These are phyloP conservation scores for Adelognathus sp. DNA, from an alignment of 2,888 invertebrate genomes.

Conservation along the genomic window DNA sequence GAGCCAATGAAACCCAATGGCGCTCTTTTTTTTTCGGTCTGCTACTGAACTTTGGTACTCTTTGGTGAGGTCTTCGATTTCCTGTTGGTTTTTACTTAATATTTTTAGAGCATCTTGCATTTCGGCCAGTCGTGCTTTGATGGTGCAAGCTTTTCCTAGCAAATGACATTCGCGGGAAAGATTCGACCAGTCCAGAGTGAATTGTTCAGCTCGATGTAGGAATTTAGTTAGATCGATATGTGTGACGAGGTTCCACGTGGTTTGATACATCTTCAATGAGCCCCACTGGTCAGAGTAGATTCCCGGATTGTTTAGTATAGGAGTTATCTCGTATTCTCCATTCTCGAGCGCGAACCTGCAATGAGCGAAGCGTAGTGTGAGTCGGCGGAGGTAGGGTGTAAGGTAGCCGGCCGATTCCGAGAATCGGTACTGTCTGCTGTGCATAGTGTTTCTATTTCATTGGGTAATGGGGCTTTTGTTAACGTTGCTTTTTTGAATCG, in stretches of 20 bases:
- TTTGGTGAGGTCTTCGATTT: not conserved
- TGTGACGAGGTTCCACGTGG: not conserved
- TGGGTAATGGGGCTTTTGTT: too few relatives aligned
- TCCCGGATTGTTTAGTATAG: not conserved
- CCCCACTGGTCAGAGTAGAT: slow-evolving; percentile 13
- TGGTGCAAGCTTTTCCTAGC: not conserved
- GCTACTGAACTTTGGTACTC: not conserved
- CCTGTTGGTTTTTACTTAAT: not conserved
- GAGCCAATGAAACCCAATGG: not conserved
- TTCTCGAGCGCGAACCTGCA: not conserved
- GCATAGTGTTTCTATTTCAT: too few relatives aligned
- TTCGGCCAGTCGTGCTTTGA: not conserved
- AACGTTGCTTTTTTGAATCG: too few relatives aligned
- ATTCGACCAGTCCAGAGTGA: not conserved
- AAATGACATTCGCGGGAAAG: not conserved
- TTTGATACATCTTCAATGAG: not conserved
- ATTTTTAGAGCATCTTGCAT: not conserved
- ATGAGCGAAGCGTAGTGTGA: not conserved
- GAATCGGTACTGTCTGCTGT: too few relatives aligned
- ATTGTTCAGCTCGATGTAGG: not conserved
- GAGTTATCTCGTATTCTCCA: not conserved
- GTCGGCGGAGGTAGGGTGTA: too few relatives aligned
- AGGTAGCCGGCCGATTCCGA: too few relatives aligned
- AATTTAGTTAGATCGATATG: not conserved
- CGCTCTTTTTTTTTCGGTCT: not conserved